Base-by-base conservation (phyloP, 2,888 invertebrate species). In the Nymphalis polychloros region DNA sequence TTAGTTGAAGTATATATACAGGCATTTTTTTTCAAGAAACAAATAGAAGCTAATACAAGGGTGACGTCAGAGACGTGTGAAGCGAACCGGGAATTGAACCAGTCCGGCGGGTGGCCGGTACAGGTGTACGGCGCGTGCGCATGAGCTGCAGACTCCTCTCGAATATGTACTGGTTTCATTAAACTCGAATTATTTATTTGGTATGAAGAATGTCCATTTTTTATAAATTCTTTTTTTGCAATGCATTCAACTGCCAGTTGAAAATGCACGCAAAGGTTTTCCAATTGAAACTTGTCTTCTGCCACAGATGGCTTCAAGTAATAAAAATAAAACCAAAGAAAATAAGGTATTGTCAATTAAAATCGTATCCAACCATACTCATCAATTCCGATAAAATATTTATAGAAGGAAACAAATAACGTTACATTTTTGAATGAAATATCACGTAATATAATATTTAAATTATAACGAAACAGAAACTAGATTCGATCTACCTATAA, bases 71-170 rank as follows among this genome's bases (percentile, higher is more conserved):
- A 66, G 53, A 53, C 60, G 62, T 61, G 61, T 68, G 64, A 67
- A 68, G 57, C 52, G 59, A 67, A 68, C 64, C 68, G 66, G 72
- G 74, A 72, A 72, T 67, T 68, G 74, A 77, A 78, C 78, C 76
- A 77, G 77, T 80, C 76, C 57, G 74, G 75, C 79, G 76, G 79
- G 79, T 65, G 63, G 69, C 74, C 55, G 77, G 61, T 74, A 79
- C 86, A 86, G 86, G 85, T 86, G 85, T 72, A 72, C 70, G 77
- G 76, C 81, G 81, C 83, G 81, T 82, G 83, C 81, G 68, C 69
- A 64, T 46, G 59, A 19, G 63, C 27, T 59, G 57, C 47, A 5
- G 62, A 55, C 55, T 19, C 27, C 60, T 20, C 63, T 63, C 52
- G 23, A 50, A n/a, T 35, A 63, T 23, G 31, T 27, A 27, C 53